Conservation (phyloP, 64 coral and sea anemone genomes). For the Dendronephthya gigantea region DNA sequence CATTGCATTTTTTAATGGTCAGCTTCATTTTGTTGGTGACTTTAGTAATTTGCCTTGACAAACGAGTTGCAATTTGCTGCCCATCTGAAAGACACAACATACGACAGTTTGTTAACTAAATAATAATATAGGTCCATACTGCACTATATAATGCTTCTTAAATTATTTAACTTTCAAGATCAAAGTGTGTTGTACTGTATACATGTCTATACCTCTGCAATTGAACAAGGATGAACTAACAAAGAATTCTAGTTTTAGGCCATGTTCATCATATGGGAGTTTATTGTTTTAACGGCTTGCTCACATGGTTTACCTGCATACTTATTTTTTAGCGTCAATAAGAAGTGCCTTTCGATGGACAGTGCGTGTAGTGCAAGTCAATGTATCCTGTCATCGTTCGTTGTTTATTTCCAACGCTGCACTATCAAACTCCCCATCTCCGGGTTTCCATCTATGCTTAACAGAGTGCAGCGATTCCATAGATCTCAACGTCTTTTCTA, state of each 20-base stretch:
- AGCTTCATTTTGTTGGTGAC: constrained; percentile 4
- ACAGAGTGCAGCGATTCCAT: not conserved
- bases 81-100: not conserved
- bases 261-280: too few species aligned
- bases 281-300: too few species aligned
- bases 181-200: too few species aligned
- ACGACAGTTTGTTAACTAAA: not conserved
- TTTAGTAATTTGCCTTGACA: not conserved
- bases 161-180: too few species aligned
- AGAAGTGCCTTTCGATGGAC: not conserved
- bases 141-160: not conserved
- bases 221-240: too few species aligned
- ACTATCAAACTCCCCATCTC: too few species aligned
- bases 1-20: not conserved
- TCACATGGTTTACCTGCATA: not conserved
- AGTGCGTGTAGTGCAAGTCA: not conserved
- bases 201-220: too few species aligned
- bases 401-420: not conserved
- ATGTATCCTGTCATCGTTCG: not conserved
- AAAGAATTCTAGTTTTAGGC: too few species aligned
- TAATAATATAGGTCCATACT: not conserved
- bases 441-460: too few species aligned
- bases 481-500: not conserved
- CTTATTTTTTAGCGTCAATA: not conserved
- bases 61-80: constrained; percentile 1